These are phyloP conservation scores for Clusia tigrina DNA, from an alignment of 2,888 invertebrate species.

Conservation along the genomic window DNA sequence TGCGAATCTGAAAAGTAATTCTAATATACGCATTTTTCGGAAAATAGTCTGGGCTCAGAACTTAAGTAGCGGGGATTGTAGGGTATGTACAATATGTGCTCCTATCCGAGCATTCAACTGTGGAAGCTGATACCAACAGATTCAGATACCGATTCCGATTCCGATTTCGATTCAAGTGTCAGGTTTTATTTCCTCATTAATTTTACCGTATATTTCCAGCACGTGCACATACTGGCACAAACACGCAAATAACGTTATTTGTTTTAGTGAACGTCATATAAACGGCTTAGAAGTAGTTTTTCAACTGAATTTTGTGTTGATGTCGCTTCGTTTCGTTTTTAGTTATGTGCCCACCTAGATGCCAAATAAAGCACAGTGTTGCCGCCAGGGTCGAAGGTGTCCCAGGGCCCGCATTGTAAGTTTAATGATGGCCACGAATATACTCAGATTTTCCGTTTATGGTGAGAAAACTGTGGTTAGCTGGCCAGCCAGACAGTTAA, in stretches of 20 bases:
- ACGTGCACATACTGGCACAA: conserved; percentile 1
- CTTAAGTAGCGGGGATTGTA: too few species aligned
- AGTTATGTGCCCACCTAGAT: conserved; percentile 7
- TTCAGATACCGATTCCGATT: too few species aligned
- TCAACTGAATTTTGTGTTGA: too few species aligned
- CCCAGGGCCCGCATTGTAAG: conserved; percentile 7
- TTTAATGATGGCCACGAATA: background rate
- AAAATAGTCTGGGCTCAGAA: too few species aligned
- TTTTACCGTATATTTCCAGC: conserved; percentile 39
- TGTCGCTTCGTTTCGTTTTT: background rate
- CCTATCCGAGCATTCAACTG: background rate
- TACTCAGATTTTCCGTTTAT: background rate
- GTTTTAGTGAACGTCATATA: conserved; percentile 43
- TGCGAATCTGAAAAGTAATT: too few species aligned
- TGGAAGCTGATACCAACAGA: background rate
- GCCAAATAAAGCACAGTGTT: background rate
- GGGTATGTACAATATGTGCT: too few species aligned
- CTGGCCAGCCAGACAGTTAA: background rate
- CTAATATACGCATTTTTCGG: too few species aligned
- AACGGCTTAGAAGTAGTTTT: conserved; percentile 1
- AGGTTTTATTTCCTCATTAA: conserved; percentile 49
- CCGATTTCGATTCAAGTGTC: conserved; percentile 25
- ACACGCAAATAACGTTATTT: conserved; percentile 42
- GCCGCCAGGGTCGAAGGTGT: conserved; percentile 7
- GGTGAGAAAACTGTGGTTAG: conserved; percentile 1